Percentiles rank a stretch among this genome's conserved stretches.
Conservation (phyloP, 1,140 invertebrate species). For the Rhizoglyphus robini region DNA sequence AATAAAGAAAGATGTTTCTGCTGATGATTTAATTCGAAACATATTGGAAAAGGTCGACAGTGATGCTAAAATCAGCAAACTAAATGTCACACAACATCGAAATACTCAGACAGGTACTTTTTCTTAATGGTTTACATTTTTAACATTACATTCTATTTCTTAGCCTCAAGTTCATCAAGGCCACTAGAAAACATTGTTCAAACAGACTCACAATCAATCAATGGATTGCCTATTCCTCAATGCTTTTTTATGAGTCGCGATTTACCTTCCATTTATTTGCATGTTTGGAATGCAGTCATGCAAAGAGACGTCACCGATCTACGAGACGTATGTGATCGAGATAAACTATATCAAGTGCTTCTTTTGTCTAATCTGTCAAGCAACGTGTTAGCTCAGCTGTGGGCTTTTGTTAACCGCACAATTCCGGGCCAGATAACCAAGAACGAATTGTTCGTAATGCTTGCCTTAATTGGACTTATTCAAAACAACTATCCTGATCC, state of each 20-base stretch:
- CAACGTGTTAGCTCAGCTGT: slow-evolving; percentile 46
- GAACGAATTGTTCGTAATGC: slow-evolving; percentile 44
- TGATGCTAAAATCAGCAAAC: slow-evolving; percentile 15
- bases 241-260: background rate
- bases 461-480: slow-evolving; percentile 47
- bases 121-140: background rate
- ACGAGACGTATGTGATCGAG: slow-evolving; percentile 36
- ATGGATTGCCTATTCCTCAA: background rate
- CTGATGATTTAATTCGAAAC: slow-evolving; percentile 15
- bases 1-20: background rate
- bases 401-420: slow-evolving; percentile 46
- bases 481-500: slow-evolving; percentile 35
- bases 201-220: background rate
- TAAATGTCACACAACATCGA: background rate
- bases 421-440: slow-evolving; percentile 45
- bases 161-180: background rate
- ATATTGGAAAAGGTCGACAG: slow-evolving; percentile 17
- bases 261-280: slow-evolving; percentile 2
- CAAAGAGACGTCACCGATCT: background rate
- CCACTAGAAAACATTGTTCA: background rate
- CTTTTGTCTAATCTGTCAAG: slow-evolving; percentile 45
- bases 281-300: slow-evolving; percentile 8
- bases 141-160: background rate
- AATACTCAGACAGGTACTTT: background rate
- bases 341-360: slow-evolving; percentile 45